These are phyloP conservation scores for Triplophysa dalaica DNA, from an alignment of 2,113 vertebrate genomes.

Conservation along the genomic window DNA sequence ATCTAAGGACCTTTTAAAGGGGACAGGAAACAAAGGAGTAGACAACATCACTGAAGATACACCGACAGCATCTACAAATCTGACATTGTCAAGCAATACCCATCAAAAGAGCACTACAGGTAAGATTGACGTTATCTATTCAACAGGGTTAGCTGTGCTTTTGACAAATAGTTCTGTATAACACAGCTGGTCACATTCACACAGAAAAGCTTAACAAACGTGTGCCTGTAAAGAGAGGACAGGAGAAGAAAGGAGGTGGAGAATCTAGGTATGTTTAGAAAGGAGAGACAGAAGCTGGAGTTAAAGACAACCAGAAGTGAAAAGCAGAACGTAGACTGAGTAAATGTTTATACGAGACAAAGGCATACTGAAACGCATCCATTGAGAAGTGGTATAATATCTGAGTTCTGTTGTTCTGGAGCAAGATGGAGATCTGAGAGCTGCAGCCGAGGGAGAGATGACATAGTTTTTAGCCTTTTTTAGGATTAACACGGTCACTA, in stretches of 20 bases:
- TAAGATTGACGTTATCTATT: neutral
- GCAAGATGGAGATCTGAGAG: too few species aligned
- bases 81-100: neutral
- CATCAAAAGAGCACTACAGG: slow-evolving; percentile 31
- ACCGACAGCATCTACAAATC: neutral
- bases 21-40: slow-evolving; percentile 15
- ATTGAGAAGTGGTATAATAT: too few species aligned
- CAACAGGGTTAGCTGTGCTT: neutral
- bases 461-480: too few species aligned
- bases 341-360: neutral
- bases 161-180: slow-evolving; percentile 30
- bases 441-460: too few species aligned
- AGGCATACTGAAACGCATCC: too few species aligned
- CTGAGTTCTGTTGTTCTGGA: too few species aligned
- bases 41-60: neutral
- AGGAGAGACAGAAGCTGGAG: slow-evolving; percentile 11
- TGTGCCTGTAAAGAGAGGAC: neutral
- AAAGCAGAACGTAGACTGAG: slow-evolving; percentile 29
- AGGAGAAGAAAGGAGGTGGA: slow-evolving; percentile 50
- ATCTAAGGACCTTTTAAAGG: slow-evolving; percentile 3
- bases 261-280: slow-evolving; percentile 59
- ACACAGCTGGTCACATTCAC: slow-evolving; percentile 38
- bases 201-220: slow-evolving; percentile 50
- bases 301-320: slow-evolving; percentile 15
- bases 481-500: too few species aligned